These are phyloP conservation scores for Melitaea athalia DNA, from an alignment of 2,888 invertebrate genomes.

Conservation along the genomic window DNA sequence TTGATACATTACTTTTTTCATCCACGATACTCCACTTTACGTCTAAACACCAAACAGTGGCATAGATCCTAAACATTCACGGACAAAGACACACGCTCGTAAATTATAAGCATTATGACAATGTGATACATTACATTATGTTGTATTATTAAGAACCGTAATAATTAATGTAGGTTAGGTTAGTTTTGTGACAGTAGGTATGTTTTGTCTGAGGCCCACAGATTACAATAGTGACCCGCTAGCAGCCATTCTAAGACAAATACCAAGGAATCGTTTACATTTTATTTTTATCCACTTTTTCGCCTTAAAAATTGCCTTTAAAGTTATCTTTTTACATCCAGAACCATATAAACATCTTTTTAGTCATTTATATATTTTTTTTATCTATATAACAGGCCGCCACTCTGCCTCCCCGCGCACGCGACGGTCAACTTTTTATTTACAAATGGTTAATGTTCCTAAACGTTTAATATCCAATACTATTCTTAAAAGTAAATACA, in stretches of 20 bases:
- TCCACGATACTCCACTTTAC: slow-evolving; percentile 68
- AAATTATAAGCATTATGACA: slow-evolving; percentile 83
- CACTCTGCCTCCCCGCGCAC: slow-evolving; percentile 60
- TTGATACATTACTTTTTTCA: slow-evolving; percentile 62
- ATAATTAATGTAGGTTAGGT: slow-evolving; percentile 80
- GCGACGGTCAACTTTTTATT: slow-evolving; percentile 77
- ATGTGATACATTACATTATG: slow-evolving; percentile 81
- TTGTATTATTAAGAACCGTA: slow-evolving; percentile 78
- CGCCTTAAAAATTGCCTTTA: slow-evolving; percentile 73
- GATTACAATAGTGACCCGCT: slow-evolving; percentile 80
- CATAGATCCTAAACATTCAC: slow-evolving; percentile 78
- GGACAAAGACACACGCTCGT: slow-evolving; percentile 83
- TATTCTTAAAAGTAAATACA: slow-evolving; percentile 84
- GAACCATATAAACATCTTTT: slow-evolving; percentile 83
- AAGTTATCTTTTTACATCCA: slow-evolving; percentile 81
- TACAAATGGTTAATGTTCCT: slow-evolving; percentile 88
- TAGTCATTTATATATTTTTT: slow-evolving; percentile 81
- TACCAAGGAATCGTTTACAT: slow-evolving; percentile 76
- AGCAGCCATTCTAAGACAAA: slow-evolving; percentile 77
- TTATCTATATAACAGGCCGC: slow-evolving; percentile 76
- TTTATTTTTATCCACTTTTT: slow-evolving; percentile 56
- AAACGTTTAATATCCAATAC: slow-evolving; percentile 85
- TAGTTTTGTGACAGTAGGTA: slow-evolving; percentile 68
- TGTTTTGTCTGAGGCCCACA: slow-evolving; percentile 76
- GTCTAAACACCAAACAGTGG: slow-evolving; percentile 80